These are phyloP conservation scores for Cheilinus undulatus DNA, from an alignment of 2,113 vertebrate genomes.

Conservation along the genomic window DNA sequence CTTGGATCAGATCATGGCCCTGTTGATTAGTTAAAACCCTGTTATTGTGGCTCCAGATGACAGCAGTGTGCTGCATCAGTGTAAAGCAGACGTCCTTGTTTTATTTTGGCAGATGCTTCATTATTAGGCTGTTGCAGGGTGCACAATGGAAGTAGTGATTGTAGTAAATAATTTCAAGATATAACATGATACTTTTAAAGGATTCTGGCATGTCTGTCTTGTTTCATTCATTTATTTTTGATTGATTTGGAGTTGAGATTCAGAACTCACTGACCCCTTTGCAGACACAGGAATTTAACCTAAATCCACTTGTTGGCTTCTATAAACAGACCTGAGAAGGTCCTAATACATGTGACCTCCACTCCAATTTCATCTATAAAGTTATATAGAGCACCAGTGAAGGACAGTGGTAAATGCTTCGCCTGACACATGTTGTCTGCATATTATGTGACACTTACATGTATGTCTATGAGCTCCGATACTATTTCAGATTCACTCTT, in stretches of 20 bases:
- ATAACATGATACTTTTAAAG: not conserved
- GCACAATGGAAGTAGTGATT: not conserved
- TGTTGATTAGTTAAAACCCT: constrained; percentile 8
- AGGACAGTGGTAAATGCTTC: not conserved
- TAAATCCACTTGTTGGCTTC: not conserved
- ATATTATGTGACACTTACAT: not conserved
- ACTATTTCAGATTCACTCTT: not conserved
- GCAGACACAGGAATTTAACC: not conserved
- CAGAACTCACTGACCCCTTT: not conserved
- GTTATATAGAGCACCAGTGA: not conserved
- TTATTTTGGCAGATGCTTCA: not conserved
- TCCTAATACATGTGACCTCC: constrained; percentile 7
- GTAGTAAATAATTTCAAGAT: not conserved
- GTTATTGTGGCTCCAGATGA: constrained; percentile 21
- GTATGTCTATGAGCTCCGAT: not conserved
- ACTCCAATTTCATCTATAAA: not conserved
- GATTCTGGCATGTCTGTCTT: not conserved
- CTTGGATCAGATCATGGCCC: not conserved
- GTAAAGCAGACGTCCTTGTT: not conserved
- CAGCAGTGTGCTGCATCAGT: too few species aligned
- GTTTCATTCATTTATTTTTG: too few species aligned
- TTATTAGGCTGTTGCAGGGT: not conserved
- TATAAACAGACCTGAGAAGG: not conserved
- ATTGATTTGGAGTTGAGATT: too few species aligned
- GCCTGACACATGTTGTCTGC: not conserved